Evolutionary conservation across 2,797 vertebrate species (phyloP).

Genomic region (Hypotaenidia okinawae): DNA sequence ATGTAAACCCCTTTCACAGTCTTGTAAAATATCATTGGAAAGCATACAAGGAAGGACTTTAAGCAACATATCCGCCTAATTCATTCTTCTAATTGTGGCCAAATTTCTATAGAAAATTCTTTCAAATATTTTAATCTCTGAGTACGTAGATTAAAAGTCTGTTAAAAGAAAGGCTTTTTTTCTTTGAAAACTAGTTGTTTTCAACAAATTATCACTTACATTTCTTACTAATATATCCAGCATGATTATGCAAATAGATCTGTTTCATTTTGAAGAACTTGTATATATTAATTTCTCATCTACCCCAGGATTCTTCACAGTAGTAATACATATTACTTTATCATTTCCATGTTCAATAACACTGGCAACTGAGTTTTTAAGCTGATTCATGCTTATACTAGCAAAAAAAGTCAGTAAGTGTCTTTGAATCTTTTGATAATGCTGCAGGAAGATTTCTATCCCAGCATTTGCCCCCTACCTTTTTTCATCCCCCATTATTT

Average conservation of each 20-base stretch:
- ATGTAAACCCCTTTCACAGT: not conserved
- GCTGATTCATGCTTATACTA: conserved; percentile 52
- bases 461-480: not conserved
- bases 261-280: not conserved
- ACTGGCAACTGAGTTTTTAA: conserved; percentile 58
- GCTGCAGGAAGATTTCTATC: conserved; percentile 44
- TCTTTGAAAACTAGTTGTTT: not conserved
- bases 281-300: conserved; percentile 40
- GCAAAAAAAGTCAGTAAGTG: not conserved
- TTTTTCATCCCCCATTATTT: conserved; percentile 46
- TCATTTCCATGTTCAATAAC: conserved; percentile 24
- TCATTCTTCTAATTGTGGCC: not conserved
- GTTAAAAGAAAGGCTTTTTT: not conserved
- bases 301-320: conserved; percentile 11
- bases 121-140: not conserved
- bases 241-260: not conserved
- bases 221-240: not conserved
- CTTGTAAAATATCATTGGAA: not conserved
- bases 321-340: conserved; percentile 9
- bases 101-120: not conserved
- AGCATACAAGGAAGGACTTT: not conserved
- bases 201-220: not conserved
- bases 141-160: not conserved
- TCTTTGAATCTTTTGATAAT: conserved; percentile 65
- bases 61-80: not conserved